phyloP scores from a whole-genome alignment of 2,797 vertebrate genomes.

The Bryconaethiops microstoma region DNA sequence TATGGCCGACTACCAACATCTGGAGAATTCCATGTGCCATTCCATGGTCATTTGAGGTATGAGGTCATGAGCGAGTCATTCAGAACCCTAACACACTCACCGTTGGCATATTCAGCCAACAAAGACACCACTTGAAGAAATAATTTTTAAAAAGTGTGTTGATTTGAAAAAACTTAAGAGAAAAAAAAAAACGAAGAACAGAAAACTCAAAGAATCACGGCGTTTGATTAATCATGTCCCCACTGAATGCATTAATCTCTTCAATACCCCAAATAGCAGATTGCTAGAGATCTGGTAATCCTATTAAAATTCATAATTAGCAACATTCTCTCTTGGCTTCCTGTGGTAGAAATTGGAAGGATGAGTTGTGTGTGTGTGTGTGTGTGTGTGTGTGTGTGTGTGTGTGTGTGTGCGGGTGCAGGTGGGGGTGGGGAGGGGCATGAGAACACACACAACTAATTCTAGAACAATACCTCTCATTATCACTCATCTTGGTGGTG shows the following conservation, averaged over 20 bases:
- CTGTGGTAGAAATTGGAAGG: slow-evolving; percentile 55
- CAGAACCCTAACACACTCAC: background rate
- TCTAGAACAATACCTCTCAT: slow-evolving; percentile 63
- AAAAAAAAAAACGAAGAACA: slow-evolving; percentile 14
- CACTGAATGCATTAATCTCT: slow-evolving; percentile 67
- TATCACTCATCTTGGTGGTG: slow-evolving; percentile 59
- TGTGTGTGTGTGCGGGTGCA: too few species aligned
- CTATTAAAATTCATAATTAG: slow-evolving; percentile 74
- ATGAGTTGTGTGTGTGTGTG: background rate
- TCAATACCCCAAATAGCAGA: slow-evolving; percentile 65
- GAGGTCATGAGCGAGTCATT: too few species aligned
- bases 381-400: too few species aligned
- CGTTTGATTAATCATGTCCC: slow-evolving; percentile 66
- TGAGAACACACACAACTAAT: slow-evolving; percentile 66
- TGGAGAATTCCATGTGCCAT: too few species aligned
- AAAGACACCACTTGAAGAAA: background rate
- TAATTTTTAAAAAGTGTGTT: slow-evolving; percentile 12
- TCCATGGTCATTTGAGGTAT: too few species aligned
- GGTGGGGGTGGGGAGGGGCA: slow-evolving; percentile 29
- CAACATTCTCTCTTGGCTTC: slow-evolving; percentile 59
- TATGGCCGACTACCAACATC: too few species aligned
- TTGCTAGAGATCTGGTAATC: slow-evolving; percentile 70
- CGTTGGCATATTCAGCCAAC: slow-evolving; percentile 6
- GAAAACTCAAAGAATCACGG: slow-evolving; percentile 58
- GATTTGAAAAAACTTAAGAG: slow-evolving; percentile 31